These are phyloP conservation scores for Drosophila testacea DNA, from an alignment of 2,888 invertebrate genomes.

Conservation along the genomic window DNA sequence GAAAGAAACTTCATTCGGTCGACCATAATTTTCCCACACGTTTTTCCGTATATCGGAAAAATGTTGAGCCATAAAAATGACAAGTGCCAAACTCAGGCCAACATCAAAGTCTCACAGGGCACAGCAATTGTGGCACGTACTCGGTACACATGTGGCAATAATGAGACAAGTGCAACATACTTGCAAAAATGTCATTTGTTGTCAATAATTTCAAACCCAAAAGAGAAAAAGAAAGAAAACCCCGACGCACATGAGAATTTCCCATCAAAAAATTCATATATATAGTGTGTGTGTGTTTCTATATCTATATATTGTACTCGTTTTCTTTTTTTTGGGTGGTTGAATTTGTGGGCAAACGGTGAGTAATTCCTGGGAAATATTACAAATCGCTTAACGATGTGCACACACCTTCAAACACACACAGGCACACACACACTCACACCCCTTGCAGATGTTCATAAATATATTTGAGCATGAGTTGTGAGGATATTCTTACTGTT, in stretches of 20 bases:
- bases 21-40: constrained; percentile 71
- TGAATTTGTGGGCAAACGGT: constrained; percentile 30
- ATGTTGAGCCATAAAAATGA: constrained; percentile 75
- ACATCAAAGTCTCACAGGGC: constrained; percentile 66
- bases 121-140: constrained; percentile 63
- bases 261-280: constrained; percentile 47
- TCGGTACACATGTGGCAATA: constrained; percentile 74
- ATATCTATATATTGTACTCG: constrained; percentile 13
- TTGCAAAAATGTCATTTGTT: constrained; percentile 75
- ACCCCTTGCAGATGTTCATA: constrained; percentile 39
- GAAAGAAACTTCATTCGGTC: neutral
- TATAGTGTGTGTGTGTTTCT: constrained; percentile 9
- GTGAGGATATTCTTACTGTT: neutral
- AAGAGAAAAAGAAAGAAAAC: constrained; percentile 16
- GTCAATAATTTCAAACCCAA: constrained; percentile 68
- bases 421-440: constrained; percentile 10
- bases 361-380: constrained; percentile 45
- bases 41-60: constrained; percentile 65
- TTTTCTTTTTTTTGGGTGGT: constrained; percentile 43
- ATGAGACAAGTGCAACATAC: constrained; percentile 81
- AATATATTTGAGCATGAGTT: constrained; percentile 26
- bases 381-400: constrained; percentile 58
- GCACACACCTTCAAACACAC: constrained; percentile 28
- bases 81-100: constrained; percentile 76
- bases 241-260: constrained; percentile 31